Percentiles rank a stretch among this genome's conserved stretches.
phyloP scores from a whole-genome alignment of 1,140 invertebrate genomes.

The Calycopis cecrops region DNA sequence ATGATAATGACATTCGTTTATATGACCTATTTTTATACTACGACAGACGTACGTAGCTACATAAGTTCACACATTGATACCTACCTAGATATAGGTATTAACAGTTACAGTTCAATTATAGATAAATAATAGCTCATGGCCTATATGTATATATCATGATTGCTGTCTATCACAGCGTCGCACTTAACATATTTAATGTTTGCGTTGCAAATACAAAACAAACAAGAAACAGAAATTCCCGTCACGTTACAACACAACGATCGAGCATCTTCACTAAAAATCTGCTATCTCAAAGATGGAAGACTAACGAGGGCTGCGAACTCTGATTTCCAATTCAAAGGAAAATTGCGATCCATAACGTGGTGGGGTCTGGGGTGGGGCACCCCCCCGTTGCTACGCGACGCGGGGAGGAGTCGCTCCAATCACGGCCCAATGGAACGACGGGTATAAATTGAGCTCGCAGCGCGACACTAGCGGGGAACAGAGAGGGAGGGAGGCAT shows the following conservation, averaged over 20 bases:
- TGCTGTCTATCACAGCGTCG: too few species aligned
- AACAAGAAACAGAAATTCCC: constrained; percentile 19
- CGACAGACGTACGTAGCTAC: too few species aligned
- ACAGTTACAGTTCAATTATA: too few species aligned
- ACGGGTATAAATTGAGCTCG: constrained; percentile 76
- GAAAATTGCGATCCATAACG: constrained; percentile 76
- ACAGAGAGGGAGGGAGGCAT: constrained; percentile 44
- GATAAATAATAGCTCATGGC: too few species aligned
- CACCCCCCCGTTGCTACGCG: constrained; percentile 75
- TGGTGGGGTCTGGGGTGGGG: constrained; percentile 57
- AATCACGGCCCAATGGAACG: constrained; percentile 76
- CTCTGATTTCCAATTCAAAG: constrained; percentile 77
- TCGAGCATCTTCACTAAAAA: constrained; percentile 67
- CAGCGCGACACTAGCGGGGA: constrained; percentile 55
- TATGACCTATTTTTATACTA: too few species aligned
- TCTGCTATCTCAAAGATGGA: constrained; percentile 67
- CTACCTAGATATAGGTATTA: too few species aligned
- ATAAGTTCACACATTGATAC: too few species aligned
- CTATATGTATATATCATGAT: too few species aligned
- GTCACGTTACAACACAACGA: constrained; percentile 25
- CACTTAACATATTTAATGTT: background rate
- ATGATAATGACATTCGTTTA: too few species aligned
- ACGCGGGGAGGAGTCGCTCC: constrained; percentile 75
- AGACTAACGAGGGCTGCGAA: constrained; percentile 57
- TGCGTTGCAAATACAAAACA: constrained; percentile 6